Base-by-base conservation (phyloP, 2,113 vertebrate species). In the Columba janthina region DNA sequence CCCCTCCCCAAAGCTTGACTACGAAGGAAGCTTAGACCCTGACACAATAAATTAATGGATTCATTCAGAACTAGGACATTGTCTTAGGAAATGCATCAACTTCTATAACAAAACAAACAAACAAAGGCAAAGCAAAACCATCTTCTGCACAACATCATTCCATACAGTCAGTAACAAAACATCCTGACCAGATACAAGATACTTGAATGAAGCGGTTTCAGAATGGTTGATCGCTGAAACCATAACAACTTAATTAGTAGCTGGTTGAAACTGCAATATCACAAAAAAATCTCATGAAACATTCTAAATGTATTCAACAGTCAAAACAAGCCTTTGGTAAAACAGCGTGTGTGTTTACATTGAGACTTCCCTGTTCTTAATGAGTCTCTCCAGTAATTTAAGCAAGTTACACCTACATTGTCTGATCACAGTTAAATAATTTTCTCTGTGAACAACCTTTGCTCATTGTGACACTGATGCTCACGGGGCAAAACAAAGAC, bases 231-330 rank as follows among this genome's bases (percentile, higher is more conserved):
- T 83, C 51, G 34, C 66, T 93, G 80, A 70, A 95, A 96, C 83
- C n/a, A 40, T 64, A 86, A 79, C 81, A 79, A 93, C 72, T 86
- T 88, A 82, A 95, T 91, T 78, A 83, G 70, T 75, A 96, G 78
- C n/a, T 93, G 36, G 84, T 64, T 73, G 82, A 91, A 95, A 91
- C 40, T 72, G 65, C 56, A 73, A 86, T 51, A 86, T 84, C 70
- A 75, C 17, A 89, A 71, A 87, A 72, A 92, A 64, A 85, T 56
- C 14, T 54, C 46, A 46, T 42, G 3, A 76, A 74, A 81, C 38
- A 94, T 70, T 96, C 44, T 66, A 42, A 15, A 18, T 64, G 21
- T 85, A 61, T 46, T n/a, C 70, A 89, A 83, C 29, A 91, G 74
- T 62, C 75, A 64, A 86, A 94, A 90, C 28, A 75, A 88, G 34